Evolutionary conservation across 1,140 invertebrate species (phyloP).

Genomic region (Drepana arcuata): DNA sequence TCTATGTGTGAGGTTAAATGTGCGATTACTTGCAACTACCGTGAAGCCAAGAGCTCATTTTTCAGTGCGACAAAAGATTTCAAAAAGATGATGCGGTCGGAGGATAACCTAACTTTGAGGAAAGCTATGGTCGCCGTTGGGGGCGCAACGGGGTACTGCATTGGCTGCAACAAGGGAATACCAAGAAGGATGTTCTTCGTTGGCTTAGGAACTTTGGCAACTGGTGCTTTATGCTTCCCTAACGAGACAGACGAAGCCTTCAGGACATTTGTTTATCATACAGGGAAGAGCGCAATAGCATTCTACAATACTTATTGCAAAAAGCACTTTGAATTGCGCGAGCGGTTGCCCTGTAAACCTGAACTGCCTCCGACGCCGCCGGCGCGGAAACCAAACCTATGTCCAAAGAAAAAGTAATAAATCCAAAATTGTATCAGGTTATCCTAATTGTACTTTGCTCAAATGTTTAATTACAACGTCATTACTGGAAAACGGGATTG

Average conservation of each 20-base stretch:
- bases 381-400: conserved; percentile 13
- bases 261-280: conserved; percentile 17
- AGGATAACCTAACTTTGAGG: conserved; percentile 22
- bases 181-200: conserved; percentile 29
- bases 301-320: conserved; percentile 30
- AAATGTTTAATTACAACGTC: no score
- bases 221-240: conserved; percentile 42
- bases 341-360: conserved; percentile 32
- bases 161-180: conserved; percentile 23
- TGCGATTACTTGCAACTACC: no score
- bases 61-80: no score
- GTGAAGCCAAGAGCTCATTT: no score
- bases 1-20: no score
- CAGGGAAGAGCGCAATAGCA: conserved; percentile 18
- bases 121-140: conserved; percentile 21
- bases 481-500: no score
- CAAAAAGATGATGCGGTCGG: conserved; percentile 25
- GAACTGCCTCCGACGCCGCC: conserved; percentile 25
- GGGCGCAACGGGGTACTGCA: conserved; percentile 19
- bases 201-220: conserved; percentile 19
- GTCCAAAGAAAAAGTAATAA: conserved; percentile 20
- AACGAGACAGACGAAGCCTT: conserved; percentile 43
- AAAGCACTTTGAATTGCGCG: conserved; percentile 21
- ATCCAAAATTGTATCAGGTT: no score
- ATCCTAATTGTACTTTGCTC: no score